Conservation (phyloP, 2,888 invertebrate genomes). For the Polydrusus cervinus region DNA sequence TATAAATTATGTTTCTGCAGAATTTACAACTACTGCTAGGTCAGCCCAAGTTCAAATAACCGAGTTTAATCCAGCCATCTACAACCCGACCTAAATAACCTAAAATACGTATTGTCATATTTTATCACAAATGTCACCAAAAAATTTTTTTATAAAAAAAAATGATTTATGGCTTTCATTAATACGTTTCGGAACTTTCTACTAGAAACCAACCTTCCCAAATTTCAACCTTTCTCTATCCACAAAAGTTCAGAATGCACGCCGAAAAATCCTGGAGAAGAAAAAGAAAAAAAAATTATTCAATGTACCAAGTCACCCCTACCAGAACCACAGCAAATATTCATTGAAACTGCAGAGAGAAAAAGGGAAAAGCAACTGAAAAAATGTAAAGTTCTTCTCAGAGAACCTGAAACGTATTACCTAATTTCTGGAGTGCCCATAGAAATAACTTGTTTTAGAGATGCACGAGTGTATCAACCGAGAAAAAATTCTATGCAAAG, state of each 20-base stretch:
- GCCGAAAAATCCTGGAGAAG: not conserved
- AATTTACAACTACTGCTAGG: too few species aligned
- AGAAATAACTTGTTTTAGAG: conserved; percentile 47
- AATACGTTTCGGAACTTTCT: not conserved
- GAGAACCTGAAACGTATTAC: conserved; percentile 34
- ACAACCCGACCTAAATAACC: too few species aligned
- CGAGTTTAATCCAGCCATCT: too few species aligned
- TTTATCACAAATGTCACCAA: not conserved
- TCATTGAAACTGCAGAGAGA: conserved; percentile 34
- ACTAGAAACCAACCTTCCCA: not conserved
- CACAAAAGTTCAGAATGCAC: not conserved
- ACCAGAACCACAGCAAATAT: conserved; percentile 29
- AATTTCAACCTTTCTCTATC: not conserved
- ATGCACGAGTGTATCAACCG: conserved; percentile 60
- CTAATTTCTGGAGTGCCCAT: conserved; percentile 46
- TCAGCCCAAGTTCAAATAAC: too few species aligned
- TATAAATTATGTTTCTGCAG: too few species aligned
- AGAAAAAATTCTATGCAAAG: conserved; percentile 63
- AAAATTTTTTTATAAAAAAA: not conserved
- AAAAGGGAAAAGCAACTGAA: conserved; percentile 21
- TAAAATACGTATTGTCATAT: not conserved
- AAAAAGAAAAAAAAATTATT: not conserved
- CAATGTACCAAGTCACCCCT: not conserved
- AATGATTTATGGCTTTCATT: not conserved
- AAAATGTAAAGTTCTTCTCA: conserved; percentile 46